These are phyloP conservation scores for Drosophila ustulata DNA, from an alignment of 2,888 invertebrate genomes.

Conservation along the genomic window DNA sequence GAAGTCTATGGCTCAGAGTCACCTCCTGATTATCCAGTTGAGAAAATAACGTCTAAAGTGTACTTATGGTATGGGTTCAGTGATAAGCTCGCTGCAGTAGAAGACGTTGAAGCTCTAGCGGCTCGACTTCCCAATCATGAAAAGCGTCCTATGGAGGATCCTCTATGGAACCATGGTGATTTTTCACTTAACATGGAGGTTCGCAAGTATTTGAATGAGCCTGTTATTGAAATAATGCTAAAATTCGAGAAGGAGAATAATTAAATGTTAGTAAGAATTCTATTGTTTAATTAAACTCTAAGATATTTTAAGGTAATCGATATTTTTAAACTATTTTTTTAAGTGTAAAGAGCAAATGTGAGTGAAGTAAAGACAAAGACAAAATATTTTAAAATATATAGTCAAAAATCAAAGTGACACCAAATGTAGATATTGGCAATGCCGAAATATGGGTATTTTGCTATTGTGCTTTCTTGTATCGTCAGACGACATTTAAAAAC, in stretches of 20 bases:
- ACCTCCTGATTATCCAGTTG: slow-evolving; percentile 74
- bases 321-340: too few species aligned
- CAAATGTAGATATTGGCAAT: background rate
- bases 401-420: too few species aligned
- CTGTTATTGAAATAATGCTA: slow-evolving; percentile 67
- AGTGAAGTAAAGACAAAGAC: background rate
- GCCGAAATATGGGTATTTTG: background rate
- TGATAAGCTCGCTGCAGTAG: slow-evolving; percentile 73
- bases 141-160: slow-evolving; percentile 65
- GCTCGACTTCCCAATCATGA: slow-evolving; percentile 59
- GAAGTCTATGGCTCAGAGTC: slow-evolving; percentile 55
- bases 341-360: background rate
- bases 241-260: slow-evolving; percentile 49
- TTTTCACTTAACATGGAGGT: slow-evolving; percentile 59
- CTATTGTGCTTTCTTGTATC: too few species aligned
- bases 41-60: slow-evolving; percentile 55
- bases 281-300: background rate
- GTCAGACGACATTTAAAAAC: too few species aligned
- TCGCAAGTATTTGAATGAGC: slow-evolving; percentile 65
- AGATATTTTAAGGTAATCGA: background rate
- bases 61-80: slow-evolving; percentile 78
- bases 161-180: slow-evolving; percentile 69
- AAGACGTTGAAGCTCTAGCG: slow-evolving; percentile 66
- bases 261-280: background rate
- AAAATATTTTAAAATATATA: background rate